Conservation (phyloP, 2,797 vertebrate genomes). For the Chelon labrosus region DNA sequence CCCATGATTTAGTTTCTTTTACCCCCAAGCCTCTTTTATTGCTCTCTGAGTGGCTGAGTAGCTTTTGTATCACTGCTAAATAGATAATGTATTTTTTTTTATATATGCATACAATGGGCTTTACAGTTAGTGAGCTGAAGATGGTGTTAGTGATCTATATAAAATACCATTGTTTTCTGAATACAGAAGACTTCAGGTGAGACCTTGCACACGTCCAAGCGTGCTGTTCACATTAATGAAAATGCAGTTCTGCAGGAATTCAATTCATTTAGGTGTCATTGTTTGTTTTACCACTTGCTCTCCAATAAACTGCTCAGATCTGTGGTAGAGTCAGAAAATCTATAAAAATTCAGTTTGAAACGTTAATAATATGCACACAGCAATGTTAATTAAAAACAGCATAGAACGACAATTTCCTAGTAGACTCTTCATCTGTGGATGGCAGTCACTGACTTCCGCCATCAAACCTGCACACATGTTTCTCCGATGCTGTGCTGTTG, state of each 20-base stretch:
- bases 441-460: constrained; percentile 27
- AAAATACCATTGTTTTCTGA: background rate
- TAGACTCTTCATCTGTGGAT: constrained; percentile 33
- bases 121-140: constrained; percentile 50
- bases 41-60: constrained; percentile 8
- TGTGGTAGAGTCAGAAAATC: constrained; percentile 4
- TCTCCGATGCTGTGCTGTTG: constrained; percentile 31
- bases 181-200: constrained; percentile 3
- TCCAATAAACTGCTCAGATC: constrained; percentile 1
- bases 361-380: constrained; percentile 8
- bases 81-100: constrained; percentile 4
- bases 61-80: constrained; percentile 6
- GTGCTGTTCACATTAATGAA: constrained; percentile 28
- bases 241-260: constrained; percentile 16
- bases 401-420: constrained; percentile 23
- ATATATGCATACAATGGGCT: constrained; percentile 8
- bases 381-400: constrained; percentile 15
- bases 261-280: constrained; percentile 19
- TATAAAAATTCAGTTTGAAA: constrained; percentile 11
- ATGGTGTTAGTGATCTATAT: constrained; percentile 55
- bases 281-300: background rate
- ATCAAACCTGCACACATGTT: constrained; percentile 42
- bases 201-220: constrained; percentile 1
- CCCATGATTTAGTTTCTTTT: background rate
- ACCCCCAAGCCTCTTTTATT: constrained; percentile 9